These are phyloP conservation scores for Syngnathus typhle DNA, from an alignment of 2,113 vertebrate species.

Conservation along the genomic window DNA sequence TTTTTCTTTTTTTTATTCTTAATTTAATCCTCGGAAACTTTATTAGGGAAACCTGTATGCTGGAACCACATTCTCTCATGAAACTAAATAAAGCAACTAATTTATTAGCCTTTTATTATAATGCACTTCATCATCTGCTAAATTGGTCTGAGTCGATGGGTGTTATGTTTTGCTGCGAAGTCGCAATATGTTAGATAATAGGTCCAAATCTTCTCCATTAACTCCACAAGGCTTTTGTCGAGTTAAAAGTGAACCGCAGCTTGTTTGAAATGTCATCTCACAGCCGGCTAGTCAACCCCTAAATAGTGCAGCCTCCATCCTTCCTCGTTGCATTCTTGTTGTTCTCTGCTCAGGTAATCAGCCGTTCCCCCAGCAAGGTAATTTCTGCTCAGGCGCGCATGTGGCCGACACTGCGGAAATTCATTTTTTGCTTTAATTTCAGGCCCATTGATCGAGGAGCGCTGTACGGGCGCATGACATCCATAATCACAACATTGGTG, in stretches of 20 bases:
- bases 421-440: slow-evolving; percentile 80
- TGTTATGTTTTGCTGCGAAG: background rate
- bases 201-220: background rate
- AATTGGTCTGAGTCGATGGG: slow-evolving; percentile 15
- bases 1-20: background rate
- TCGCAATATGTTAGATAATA: background rate
- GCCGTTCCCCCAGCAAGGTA: slow-evolving; percentile 60
- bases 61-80: background rate
- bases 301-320: slow-evolving; percentile 10
- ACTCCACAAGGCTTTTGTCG: background rate
- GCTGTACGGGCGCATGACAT: slow-evolving; percentile 75
- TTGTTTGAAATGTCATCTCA: background rate
- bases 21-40: background rate
- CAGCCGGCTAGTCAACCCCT: background rate
- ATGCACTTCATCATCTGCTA: slow-evolving; percentile 9
- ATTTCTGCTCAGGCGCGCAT: slow-evolving; percentile 68
- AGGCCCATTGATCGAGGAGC: slow-evolving; percentile 76
- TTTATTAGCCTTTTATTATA: background rate
- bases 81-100: background rate
- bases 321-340: slow-evolving; percentile 35
- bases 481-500: slow-evolving; percentile 78
- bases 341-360: slow-evolving; percentile 62
- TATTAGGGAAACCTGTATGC: background rate
- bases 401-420: slow-evolving; percentile 72
- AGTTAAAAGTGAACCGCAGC: background rate